Conservation (phyloP, 2,797 vertebrate genomes). For the Pipistrellus kuhlii region DNA sequence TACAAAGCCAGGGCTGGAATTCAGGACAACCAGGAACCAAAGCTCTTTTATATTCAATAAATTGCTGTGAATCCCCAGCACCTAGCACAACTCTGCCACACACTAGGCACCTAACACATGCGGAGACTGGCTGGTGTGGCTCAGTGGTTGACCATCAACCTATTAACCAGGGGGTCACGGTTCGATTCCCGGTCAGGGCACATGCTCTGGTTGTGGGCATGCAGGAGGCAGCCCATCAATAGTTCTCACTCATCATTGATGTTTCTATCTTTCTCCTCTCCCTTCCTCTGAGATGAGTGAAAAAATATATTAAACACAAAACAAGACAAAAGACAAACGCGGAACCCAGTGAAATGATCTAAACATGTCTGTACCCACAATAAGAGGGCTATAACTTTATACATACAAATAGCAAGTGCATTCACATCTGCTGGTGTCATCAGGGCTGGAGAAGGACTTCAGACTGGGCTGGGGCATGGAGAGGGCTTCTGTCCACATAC, state of each 20-base stretch:
- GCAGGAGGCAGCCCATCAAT: too few species aligned
- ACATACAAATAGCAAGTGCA: background rate
- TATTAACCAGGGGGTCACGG: too few species aligned
- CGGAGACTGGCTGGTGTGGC: too few species aligned
- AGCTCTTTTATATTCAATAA: background rate
- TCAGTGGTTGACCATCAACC: too few species aligned
- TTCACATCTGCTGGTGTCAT: background rate
- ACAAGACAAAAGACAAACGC: background rate
- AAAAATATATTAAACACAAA: too few species aligned
- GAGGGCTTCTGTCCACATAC: background rate
- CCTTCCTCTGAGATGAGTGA: too few species aligned
- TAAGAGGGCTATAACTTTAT: background rate
- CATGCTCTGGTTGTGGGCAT: too few species aligned
- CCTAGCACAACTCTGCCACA: background rate
- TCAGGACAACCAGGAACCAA: background rate
- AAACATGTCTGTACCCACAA: background rate
- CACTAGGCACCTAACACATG: background rate
- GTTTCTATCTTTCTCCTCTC: too few species aligned
- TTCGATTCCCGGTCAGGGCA: too few species aligned
- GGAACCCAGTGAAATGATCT: background rate
- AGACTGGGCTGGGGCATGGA: background rate
- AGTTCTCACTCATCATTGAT: too few species aligned
- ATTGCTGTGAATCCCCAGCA: background rate
- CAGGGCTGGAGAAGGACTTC: constrained; percentile 32
- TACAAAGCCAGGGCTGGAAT: background rate